These are phyloP conservation scores for Cryptocephalus moraei DNA, from an alignment of 2,888 invertebrate species.

Conservation along the genomic window DNA sequence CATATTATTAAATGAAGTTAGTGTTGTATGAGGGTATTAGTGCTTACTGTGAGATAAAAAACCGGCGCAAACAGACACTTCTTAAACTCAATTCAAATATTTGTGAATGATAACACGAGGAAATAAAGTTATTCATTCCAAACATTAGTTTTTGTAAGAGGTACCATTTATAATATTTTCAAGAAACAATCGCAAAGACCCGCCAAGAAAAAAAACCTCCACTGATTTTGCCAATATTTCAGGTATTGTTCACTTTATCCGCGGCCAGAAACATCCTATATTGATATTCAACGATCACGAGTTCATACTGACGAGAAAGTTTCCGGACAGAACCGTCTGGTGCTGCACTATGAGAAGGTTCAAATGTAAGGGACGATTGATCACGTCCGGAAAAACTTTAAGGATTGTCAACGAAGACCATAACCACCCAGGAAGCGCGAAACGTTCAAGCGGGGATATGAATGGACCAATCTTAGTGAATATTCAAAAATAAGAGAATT, in stretches of 20 bases:
- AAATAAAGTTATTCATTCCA: too few species aligned
- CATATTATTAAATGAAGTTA: too few species aligned
- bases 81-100: too few species aligned
- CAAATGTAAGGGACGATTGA: conserved; percentile 17
- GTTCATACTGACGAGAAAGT: conserved; percentile 7
- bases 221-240: neutral
- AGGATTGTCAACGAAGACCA: conserved; percentile 11
- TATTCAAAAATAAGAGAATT: neutral
- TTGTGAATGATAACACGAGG: too few species aligned
- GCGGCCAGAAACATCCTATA: conserved; percentile 10
- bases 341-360: conserved; percentile 14
- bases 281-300: conserved; percentile 9
- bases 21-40: too few species aligned
- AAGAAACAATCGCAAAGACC: too few species aligned
- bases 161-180: too few species aligned
- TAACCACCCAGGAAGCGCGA: conserved; percentile 4
- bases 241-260: conserved; percentile 6
- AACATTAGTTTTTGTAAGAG: too few species aligned
- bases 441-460: neutral
- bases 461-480: neutral
- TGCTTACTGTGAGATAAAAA: too few species aligned
- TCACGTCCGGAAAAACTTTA: conserved; percentile 11
- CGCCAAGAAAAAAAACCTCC: too few species aligned
- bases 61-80: too few species aligned
- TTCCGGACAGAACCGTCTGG: conserved; percentile 12